These are phyloP conservation scores for Periphyllus acericola DNA, from an alignment of 2,888 invertebrate species.

Conservation along the genomic window DNA sequence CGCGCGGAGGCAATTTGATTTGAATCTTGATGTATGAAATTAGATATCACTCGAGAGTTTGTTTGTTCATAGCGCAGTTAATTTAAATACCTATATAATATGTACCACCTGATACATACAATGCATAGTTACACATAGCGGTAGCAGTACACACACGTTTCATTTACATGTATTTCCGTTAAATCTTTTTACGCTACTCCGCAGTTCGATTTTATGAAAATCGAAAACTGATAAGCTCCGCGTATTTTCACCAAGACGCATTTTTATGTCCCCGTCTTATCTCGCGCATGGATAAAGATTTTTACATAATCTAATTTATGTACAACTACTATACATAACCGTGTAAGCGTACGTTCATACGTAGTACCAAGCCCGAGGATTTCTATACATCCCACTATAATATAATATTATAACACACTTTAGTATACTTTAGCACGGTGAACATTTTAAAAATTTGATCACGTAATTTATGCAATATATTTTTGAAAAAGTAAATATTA, in stretches of 20 bases:
- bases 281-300: not conserved
- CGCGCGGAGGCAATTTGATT: not conserved
- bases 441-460: not conserved
- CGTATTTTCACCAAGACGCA: not conserved
- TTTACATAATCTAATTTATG: conserved; percentile 1
- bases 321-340: not conserved
- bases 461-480: not conserved
- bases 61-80: not conserved
- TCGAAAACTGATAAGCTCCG: not conserved
- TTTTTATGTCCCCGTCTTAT: not conserved
- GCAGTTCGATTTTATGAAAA: not conserved
- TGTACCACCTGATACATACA: not conserved
- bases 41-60: not conserved
- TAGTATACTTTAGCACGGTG: not conserved
- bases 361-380: not conserved
- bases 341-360: not conserved
- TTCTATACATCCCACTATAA: not conserved
- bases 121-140: not conserved
- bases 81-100: not conserved
- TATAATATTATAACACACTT: not conserved
- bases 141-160: not conserved
- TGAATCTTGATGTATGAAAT: not conserved
- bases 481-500: not conserved
- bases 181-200: no score
- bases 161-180: not conserved